phyloP scores from a whole-genome alignment of 2,888 invertebrate genomes.

The Muscina levida region DNA sequence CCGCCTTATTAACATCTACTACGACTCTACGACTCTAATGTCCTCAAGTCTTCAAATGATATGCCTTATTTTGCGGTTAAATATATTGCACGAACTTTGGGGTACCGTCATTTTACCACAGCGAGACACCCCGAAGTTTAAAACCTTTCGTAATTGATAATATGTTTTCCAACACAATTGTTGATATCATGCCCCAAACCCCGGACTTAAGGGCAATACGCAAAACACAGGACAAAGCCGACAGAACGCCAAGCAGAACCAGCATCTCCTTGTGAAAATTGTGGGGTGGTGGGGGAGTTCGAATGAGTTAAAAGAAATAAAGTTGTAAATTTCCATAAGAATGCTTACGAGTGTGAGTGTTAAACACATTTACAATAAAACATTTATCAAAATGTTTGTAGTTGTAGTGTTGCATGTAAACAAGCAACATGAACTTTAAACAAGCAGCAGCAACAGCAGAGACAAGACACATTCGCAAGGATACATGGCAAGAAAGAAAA shows the following conservation, averaged over 20 bases:
- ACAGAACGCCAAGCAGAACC: constrained; percentile 7
- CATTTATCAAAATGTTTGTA: constrained; percentile 45
- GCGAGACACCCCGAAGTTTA: constrained; percentile 40
- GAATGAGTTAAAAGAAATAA: constrained; percentile 35
- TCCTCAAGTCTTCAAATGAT: too few species aligned
- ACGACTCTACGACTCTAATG: too few species aligned
- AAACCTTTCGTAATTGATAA: constrained; percentile 59
- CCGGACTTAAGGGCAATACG: background rate
- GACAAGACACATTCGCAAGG: constrained; percentile 29
- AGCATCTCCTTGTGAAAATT: background rate
- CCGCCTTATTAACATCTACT: too few species aligned
- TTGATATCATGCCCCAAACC: constrained; percentile 44
- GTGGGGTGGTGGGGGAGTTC: background rate
- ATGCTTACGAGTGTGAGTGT: constrained; percentile 7
- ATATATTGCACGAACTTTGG: constrained; percentile 49
- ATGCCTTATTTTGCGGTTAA: constrained; percentile 54
- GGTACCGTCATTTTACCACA: constrained; percentile 48
- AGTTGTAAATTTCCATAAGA: constrained; percentile 44
- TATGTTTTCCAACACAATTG: constrained; percentile 51
- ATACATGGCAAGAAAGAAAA: background rate
- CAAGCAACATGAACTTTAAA: constrained; percentile 50
- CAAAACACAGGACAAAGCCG: constrained; percentile 20
- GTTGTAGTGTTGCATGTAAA: constrained; percentile 51
- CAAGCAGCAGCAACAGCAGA: constrained; percentile 42
- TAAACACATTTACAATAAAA: constrained; percentile 35